These are phyloP conservation scores for Lanius ludovicianus DNA, from an alignment of 2,113 vertebrate genomes.

Conservation along the genomic window DNA sequence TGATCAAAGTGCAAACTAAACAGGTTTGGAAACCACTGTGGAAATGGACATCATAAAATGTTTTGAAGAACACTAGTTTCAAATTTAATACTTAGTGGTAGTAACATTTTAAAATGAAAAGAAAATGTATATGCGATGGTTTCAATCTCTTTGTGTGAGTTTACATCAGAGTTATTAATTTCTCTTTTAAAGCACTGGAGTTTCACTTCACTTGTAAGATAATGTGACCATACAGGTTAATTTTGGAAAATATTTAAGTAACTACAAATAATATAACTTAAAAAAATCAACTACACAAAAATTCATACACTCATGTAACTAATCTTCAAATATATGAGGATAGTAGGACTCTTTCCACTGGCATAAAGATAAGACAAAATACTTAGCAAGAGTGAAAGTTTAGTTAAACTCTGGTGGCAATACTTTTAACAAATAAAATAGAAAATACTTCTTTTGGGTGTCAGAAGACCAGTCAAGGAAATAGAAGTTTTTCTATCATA, in stretches of 20 bases:
- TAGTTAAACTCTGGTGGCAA: not conserved
- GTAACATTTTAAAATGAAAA: not conserved
- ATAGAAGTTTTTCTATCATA: not conserved
- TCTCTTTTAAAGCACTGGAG: not conserved
- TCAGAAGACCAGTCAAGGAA: not conserved
- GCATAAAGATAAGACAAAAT: not conserved
- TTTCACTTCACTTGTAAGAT: not conserved
- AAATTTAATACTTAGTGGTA: not conserved
- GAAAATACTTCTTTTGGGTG: not conserved
- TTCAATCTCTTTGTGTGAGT: not conserved
- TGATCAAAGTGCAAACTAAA: not conserved
- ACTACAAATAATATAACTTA: not conserved
- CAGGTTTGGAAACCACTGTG: not conserved
- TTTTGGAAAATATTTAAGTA: not conserved
- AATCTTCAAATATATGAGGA: not conserved
- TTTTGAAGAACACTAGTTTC: not conserved
- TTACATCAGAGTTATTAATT: not conserved
- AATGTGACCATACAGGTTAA: not conserved
- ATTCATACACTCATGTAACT: not conserved
- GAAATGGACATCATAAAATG: not conserved
- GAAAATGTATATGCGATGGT: not conserved
- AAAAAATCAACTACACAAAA: not conserved
- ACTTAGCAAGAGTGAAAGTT: not conserved
- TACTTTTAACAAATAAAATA: not conserved
- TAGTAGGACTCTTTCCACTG: not conserved